phyloP scores from a whole-genome alignment of 2,888 invertebrate species.

The Elysia crispata region DNA sequence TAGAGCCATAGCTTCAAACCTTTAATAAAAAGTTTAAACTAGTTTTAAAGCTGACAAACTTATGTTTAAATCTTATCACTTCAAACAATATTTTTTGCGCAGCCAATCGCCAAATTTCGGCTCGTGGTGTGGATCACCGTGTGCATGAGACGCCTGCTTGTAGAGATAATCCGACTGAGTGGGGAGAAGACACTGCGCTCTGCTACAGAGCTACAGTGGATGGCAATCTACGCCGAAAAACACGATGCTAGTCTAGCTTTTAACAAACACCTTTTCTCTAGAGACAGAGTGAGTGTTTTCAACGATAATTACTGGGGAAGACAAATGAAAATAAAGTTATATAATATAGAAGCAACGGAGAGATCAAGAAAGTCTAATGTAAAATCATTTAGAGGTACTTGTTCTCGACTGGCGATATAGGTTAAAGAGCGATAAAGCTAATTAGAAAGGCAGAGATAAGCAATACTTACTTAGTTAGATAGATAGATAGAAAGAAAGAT shows the following conservation, averaged over 20 bases:
- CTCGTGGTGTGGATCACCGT: conserved; percentile 52
- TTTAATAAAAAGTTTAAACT: not conserved
- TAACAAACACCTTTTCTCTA: conserved; percentile 65
- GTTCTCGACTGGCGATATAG: no score
- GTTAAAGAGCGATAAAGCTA: no score
- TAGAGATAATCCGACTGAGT: conserved; percentile 63
- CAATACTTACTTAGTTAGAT: no score
- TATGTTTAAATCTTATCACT: not conserved
- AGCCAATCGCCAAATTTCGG: conserved; percentile 52
- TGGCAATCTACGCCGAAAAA: conserved; percentile 60
- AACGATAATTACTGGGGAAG: no score
- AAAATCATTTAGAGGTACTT: no score
- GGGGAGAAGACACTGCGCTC: conserved; percentile 59
- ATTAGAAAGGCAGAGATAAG: no score
- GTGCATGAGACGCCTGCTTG: conserved; percentile 55
- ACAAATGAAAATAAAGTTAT: no score
- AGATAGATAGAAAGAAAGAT: no score
- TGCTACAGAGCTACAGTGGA: conserved; percentile 71
- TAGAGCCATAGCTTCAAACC: not conserved
- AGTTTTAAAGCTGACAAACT: not conserved
- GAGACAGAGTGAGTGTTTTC: conserved; percentile 59
- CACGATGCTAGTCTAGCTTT: conserved; percentile 66
- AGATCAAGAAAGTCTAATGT: no score
- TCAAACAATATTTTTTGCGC: no score
- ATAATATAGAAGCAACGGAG: no score